A percentile compares a stretch with the other conserved stretches of the same genome.
Conservation (phyloP, 2,113 vertebrate species). For the Eurypyga helias region DNA sequence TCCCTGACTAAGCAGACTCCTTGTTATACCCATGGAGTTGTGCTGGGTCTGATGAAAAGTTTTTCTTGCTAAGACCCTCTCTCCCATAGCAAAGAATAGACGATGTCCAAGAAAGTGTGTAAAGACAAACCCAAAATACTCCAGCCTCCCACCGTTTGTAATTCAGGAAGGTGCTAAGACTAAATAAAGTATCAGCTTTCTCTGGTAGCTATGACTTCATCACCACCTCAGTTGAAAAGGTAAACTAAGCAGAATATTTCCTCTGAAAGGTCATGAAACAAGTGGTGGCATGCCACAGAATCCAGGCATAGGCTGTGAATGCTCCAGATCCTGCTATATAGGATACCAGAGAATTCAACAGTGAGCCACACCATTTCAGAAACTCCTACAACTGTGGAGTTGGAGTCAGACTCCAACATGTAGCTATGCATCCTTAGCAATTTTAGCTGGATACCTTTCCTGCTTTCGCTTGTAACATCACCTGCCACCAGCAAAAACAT, state of each 20-base stretch:
- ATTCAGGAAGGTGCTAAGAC: not conserved
- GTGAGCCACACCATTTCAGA: not conserved
- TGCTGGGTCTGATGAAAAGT: not conserved
- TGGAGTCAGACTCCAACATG: not conserved
- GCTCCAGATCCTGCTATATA: not conserved
- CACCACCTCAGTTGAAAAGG: not conserved
- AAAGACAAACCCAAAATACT: not conserved
- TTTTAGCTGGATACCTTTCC: not conserved
- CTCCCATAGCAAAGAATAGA: not conserved
- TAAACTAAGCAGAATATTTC: not conserved
- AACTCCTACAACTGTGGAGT: not conserved
- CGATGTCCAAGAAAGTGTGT: not conserved
- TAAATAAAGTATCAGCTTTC: not conserved
- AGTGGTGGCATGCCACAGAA: not conserved
- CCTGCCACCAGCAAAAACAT: not conserved
- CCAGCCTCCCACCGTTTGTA: not conserved
- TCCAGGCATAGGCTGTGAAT: not conserved
- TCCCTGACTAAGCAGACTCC: not conserved
- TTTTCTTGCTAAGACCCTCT: not conserved
- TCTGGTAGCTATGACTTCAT: not conserved
- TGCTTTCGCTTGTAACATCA: not conserved
- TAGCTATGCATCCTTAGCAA: not conserved
- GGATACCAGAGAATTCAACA: not conserved
- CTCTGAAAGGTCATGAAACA: not conserved
- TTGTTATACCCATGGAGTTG: not conserved